A percentile compares a stretch with the other conserved stretches of the same genome.
phyloP scores from a whole-genome alignment of 2,797 vertebrate species.

The Poecilia gillii region DNA sequence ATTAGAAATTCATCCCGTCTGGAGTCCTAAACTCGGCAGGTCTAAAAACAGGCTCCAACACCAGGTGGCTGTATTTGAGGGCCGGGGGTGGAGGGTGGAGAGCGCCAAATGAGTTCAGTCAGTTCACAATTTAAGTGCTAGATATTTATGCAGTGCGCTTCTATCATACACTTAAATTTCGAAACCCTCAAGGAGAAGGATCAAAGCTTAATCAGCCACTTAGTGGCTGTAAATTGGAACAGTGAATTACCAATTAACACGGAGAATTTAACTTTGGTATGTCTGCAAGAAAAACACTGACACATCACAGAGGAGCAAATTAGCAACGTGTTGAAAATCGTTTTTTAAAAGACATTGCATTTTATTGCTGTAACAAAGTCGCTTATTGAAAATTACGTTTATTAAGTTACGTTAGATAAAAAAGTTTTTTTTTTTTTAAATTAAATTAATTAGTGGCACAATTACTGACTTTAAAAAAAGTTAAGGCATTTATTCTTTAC shows the following conservation, averaged over 20 bases:
- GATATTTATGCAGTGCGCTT: constrained; percentile 31
- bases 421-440: neutral
- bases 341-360: neutral
- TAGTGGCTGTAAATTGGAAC: neutral
- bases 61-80: neutral
- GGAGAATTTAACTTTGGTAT: constrained; percentile 12
- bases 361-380: neutral
- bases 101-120: constrained; percentile 32
- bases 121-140: constrained; percentile 43
- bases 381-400: neutral
- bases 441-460: neutral
- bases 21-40: constrained; percentile 27
- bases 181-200: neutral
- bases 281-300: neutral
- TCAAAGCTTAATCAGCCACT: constrained; percentile 2
- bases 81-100: neutral
- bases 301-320: neutral
- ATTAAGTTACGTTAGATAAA: neutral
- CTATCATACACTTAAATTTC: constrained; percentile 22
- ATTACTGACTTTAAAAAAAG: neutral
- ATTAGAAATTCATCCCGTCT: constrained; percentile 47
- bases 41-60: constrained; percentile 17
- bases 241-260: constrained; percentile 13
- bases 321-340: neutral
- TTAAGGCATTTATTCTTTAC: neutral